Base-by-base conservation (phyloP, 2,797 vertebrate species). In the Morelia viridis region DNA sequence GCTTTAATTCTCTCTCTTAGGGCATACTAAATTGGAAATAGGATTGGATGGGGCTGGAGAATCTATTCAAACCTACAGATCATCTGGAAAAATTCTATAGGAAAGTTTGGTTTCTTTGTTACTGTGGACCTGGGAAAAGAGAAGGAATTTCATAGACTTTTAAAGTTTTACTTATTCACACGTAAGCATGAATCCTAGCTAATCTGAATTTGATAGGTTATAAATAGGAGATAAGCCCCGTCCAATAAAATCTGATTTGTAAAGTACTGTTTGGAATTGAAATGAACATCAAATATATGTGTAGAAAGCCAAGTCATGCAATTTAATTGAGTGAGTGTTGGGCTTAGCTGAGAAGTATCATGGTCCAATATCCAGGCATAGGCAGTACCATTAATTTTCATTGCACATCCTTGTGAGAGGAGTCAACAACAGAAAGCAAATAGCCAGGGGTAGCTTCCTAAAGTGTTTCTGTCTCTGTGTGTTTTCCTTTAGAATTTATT, bases 21-120 rank as follows among this genome's bases (percentile, higher is more conserved):
- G 71, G 91, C 94, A 89, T 89, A 94, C 31, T 90, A 89, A 86
- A 90, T 15, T 53, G 41, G 35, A 76, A 86, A 71, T 90, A 0
- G 4, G 91, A 90, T 92, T 0, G 1, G 90, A 85, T 90, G 91
- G 41, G 65, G 46, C 57, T 86, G 57, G 76, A 93, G 68, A 93
- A 71, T 89, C 94, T 85, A 1, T 0, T 96, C 93, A 96, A 95
- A 96, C 95, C 94, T 94, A 56, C 35, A 90, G 65, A 91, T 90
- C 88, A 71, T 11, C 0, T 24, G 89, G 76, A 76, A 89, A 68
- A 15, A 64, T 64, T 17, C 5, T 58, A 8, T 26, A 89, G 57
- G 50, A 17, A 64, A 13, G 41, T 84, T 88, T 85, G 93, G 68
- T 60, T 95, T 93, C 26, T 91, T 64, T 65, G 58, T 83, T 64